These are phyloP conservation scores for Campoletis raptor DNA, from an alignment of 2,888 invertebrate genomes.

Conservation along the genomic window DNA sequence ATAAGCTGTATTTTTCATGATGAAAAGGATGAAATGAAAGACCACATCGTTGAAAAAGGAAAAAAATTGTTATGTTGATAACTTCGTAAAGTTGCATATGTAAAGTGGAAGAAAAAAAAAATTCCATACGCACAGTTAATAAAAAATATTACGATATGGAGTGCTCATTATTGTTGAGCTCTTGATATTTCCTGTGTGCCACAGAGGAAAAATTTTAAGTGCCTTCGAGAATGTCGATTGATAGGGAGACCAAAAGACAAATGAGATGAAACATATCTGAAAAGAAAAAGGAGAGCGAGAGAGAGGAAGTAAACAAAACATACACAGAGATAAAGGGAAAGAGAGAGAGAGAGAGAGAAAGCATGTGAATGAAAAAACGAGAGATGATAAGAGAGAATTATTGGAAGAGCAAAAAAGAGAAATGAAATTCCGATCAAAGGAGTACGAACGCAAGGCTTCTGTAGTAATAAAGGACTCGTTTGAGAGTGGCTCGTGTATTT, in stretches of 20 bases:
- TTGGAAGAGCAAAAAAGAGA: neutral
- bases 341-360: constrained; percentile 1
- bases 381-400: neutral
- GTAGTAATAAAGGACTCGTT: neutral
- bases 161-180: neutral
- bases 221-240: constrained; percentile 13
- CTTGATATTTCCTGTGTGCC: neutral
- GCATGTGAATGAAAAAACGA: neutral
- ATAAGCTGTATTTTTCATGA: neutral
- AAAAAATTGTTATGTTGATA: neutral
- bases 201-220: neutral
- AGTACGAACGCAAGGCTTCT: neutral
- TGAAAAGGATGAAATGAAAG: neutral
- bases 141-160: neutral
- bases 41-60: neutral
- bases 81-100: neutral
- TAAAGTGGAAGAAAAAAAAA: neutral
- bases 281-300: neutral
- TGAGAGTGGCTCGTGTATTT: constrained; percentile 4
- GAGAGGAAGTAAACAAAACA: neutral
- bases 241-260: neutral
- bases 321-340: neutral
- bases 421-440: constrained; percentile 1
- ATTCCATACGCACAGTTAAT: neutral
- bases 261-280: neutral